These are phyloP conservation scores for Helicorthomorpha holstii DNA, from an alignment of 1,140 invertebrate species.

Conservation along the genomic window DNA sequence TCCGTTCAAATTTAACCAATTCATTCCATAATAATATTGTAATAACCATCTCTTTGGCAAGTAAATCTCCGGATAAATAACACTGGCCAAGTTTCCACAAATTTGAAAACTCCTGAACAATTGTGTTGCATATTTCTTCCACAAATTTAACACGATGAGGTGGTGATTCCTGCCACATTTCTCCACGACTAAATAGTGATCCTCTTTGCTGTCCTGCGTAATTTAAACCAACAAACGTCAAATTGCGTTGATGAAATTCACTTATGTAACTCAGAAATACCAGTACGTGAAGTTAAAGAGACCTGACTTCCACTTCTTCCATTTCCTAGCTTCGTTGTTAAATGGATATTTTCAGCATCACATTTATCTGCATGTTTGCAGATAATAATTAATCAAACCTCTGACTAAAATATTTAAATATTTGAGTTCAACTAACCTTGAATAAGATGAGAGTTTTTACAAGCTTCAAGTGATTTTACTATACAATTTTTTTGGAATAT, in stretches of 20 bases:
- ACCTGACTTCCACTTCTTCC: too few relatives aligned
- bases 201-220: not conserved
- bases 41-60: slow-evolving; percentile 36
- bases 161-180: slow-evolving; percentile 4
- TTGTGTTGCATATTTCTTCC: slow-evolving; percentile 49
- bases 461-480: slow-evolving; percentile 40
- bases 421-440: too few relatives aligned
- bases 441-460: slow-evolving; percentile 37
- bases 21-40: too few relatives aligned
- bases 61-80: slow-evolving; percentile 69
- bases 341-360: too few relatives aligned
- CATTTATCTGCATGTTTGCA: too few relatives aligned
- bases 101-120: slow-evolving; percentile 55
- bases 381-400: not conserved
- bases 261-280: too few relatives aligned
- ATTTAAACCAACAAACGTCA: too few relatives aligned
- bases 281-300: too few relatives aligned
- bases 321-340: too few relatives aligned
- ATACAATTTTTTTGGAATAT: slow-evolving; percentile 55
- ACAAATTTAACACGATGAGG: slow-evolving; percentile 43
- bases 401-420: not conserved
- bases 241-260: too few relatives aligned
- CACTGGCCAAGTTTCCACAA: slow-evolving; percentile 76
- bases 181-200: not conserved
- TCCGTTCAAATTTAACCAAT: too few relatives aligned